phyloP scores from a whole-genome alignment of 2,797 vertebrate genomes.

The Silurus lanzhouensis region DNA sequence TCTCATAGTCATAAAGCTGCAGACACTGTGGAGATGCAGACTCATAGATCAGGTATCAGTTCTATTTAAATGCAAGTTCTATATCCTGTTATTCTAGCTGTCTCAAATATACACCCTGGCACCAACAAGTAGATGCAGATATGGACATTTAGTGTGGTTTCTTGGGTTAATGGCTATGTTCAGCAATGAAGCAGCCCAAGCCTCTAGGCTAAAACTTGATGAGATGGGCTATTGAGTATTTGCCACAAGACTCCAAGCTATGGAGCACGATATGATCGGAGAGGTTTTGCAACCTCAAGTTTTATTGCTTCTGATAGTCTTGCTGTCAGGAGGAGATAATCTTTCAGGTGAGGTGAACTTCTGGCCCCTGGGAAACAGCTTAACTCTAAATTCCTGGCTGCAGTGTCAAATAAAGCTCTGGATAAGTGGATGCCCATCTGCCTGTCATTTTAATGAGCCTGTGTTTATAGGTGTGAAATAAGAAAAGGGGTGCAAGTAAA shows the following conservation, averaged over 20 bases:
- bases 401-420: conserved; percentile 51
- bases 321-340: conserved; percentile 59
- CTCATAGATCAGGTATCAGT: not conserved
- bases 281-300: conserved; percentile 41
- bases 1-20: conserved; percentile 7
- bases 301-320: conserved; percentile 58
- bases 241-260: conserved; percentile 41
- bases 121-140: conserved; percentile 15
- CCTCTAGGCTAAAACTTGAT: conserved; percentile 34
- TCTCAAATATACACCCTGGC: conserved; percentile 22
- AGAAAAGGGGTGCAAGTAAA: not conserved
- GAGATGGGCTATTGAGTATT: conserved; percentile 54
- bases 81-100: not conserved
- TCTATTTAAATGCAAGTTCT: not conserved
- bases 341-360: conserved; percentile 40
- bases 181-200: conserved; percentile 9
- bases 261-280: conserved; percentile 53
- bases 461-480: not conserved
- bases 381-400: conserved; percentile 55
- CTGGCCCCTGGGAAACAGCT: conserved; percentile 54
- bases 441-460: conserved; percentile 45
- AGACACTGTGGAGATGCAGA: not conserved
- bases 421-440: conserved; percentile 43
- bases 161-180: conserved; percentile 36
- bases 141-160: not conserved